phyloP scores from a whole-genome alignment of 2,113 vertebrate genomes.

The Pomatostomus ruficeps region DNA sequence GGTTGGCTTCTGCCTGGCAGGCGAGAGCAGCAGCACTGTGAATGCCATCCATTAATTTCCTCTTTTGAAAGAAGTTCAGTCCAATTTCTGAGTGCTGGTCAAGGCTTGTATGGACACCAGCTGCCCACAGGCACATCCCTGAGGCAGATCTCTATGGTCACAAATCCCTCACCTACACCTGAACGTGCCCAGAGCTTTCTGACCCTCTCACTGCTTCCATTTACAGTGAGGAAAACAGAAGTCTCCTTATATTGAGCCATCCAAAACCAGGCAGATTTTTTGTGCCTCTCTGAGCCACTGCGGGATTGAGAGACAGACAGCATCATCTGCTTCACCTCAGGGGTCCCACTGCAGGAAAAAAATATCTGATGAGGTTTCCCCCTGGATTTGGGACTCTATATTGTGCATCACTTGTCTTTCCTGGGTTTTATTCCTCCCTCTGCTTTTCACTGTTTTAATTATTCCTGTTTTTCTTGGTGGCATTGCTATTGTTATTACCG shows the following conservation, averaged over 20 bases:
- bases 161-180: neutral
- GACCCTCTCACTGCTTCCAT: neutral
- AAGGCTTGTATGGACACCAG: neutral
- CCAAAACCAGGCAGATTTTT: neutral
- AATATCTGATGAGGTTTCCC: neutral
- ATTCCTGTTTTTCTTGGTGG: neutral
- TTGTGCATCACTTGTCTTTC: neutral
- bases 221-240: neutral
- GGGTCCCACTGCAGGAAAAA: neutral
- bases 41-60: neutral
- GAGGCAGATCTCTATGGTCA: neutral
- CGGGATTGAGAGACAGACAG: neutral
- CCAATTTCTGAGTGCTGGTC: neutral
- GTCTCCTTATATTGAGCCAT: rapidly evolving
- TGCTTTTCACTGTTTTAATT: neutral
- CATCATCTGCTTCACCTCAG: neutral
- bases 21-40: neutral
- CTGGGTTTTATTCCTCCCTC: neutral
- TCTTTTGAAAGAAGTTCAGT: neutral
- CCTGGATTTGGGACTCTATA: neutral
- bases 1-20: neutral
- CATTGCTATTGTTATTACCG: neutral
- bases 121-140: neutral
- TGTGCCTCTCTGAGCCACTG: neutral
- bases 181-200: neutral